Conservation (phyloP, 2,797 vertebrate species). For the Tangara arthus region DNA sequence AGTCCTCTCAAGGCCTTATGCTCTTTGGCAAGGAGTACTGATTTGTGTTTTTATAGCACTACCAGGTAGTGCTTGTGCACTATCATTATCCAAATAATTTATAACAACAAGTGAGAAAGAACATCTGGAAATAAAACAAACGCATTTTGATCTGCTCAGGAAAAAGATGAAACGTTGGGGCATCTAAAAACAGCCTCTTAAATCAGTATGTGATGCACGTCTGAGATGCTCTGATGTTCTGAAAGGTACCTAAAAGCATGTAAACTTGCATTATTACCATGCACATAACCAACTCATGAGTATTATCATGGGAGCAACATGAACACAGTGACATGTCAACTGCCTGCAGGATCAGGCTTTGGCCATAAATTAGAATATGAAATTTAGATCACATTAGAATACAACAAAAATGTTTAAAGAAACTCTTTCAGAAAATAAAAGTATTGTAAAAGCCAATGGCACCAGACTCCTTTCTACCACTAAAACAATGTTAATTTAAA, state of each 20-base stretch:
- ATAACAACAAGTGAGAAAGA: conserved; percentile 4
- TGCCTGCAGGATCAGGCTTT: not conserved
- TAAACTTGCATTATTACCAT: not conserved
- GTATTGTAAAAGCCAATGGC: not conserved
- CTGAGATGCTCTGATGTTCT: not conserved
- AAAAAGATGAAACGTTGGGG: not conserved
- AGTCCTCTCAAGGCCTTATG: not conserved
- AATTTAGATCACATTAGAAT: not conserved
- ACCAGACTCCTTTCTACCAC: not conserved
- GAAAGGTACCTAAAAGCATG: not conserved
- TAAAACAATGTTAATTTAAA: conserved; percentile 20
- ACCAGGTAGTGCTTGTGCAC: not conserved
- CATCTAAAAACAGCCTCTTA: not conserved
- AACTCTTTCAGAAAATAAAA: not conserved
- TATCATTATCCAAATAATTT: not conserved
- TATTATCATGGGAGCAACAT: not conserved
- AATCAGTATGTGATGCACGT: not conserved
- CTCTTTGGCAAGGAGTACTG: not conserved
- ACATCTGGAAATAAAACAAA: not conserved
- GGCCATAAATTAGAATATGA: not conserved
- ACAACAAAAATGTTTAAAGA: conserved; percentile 13
- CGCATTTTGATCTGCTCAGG: not conserved
- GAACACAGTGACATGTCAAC: not conserved
- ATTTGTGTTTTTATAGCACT: not conserved
- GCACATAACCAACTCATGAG: not conserved